These are phyloP conservation scores for Poeciliopsis prolifica DNA, from an alignment of 2,113 vertebrate genomes.

Conservation along the genomic window DNA sequence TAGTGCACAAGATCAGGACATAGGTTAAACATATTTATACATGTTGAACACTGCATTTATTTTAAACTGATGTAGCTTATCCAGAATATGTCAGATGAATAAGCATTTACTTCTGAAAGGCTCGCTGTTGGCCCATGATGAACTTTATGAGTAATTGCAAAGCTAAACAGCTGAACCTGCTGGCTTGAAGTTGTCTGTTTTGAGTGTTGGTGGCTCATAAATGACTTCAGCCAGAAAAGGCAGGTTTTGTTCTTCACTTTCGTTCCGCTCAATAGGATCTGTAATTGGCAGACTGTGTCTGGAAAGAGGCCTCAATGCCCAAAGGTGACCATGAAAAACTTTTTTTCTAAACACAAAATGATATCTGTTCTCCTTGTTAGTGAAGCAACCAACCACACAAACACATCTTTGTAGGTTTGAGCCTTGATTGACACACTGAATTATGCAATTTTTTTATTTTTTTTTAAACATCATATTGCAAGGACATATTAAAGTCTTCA, in stretches of 20 bases:
- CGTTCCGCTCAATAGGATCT: conserved; percentile 51
- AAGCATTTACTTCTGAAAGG: not conserved
- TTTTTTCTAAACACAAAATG: conserved; percentile 47
- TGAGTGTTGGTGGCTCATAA: conserved; percentile 28
- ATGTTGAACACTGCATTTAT: not conserved
- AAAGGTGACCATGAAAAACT: conserved; percentile 61
- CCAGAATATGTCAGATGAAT: not conserved
- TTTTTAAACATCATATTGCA: too few relatives aligned
- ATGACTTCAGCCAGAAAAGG: conserved; percentile 47
- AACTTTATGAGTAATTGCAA: conserved; percentile 1
- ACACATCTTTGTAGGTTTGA: conserved; percentile 9
- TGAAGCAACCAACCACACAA: conserved; percentile 16
- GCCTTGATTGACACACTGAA: conserved; percentile 27
- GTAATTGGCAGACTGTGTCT: conserved; percentile 61
- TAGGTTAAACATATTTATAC: not conserved
- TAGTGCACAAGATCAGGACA: not conserved
- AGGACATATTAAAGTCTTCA: not conserved
- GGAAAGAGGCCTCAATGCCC: conserved; percentile 47
- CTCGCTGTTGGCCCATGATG: not conserved
- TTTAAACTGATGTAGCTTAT: not conserved
- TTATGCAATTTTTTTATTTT: conserved; percentile 25
- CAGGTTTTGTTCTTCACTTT: conserved; percentile 52
- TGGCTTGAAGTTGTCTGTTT: conserved; percentile 6
- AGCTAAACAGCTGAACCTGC: conserved; percentile 4
- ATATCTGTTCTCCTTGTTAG: conserved; percentile 16